Evolutionary conservation across 2,113 vertebrate genomes (phyloP).

Genomic region (Melanerpes formicivorus): DNA sequence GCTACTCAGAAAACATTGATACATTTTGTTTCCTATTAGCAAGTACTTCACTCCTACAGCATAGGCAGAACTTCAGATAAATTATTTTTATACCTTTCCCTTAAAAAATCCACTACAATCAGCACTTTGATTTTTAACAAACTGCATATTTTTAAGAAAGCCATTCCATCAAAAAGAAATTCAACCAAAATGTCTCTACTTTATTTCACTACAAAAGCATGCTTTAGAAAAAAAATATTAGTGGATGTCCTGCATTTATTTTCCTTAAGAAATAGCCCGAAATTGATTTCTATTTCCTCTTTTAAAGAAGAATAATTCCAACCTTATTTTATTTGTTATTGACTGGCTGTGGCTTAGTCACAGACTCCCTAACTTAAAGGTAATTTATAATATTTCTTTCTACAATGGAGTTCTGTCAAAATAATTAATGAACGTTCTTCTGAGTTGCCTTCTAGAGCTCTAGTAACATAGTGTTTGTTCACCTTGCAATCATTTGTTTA

Average conservation of each 20-base stretch:
- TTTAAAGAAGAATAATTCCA: not conserved
- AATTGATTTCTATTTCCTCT: not conserved
- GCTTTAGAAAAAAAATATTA: not conserved
- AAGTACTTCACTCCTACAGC: not conserved
- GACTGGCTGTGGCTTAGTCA: not conserved
- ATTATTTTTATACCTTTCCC: not conserved
- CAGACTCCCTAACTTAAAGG: not conserved
- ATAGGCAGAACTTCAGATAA: not conserved
- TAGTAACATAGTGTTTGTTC: not conserved
- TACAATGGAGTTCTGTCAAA: not conserved
- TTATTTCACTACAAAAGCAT: not conserved
- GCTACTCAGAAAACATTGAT: fast-evolving
- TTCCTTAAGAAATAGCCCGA: not conserved
- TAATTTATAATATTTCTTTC: not conserved
- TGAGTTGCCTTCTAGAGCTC: not conserved
- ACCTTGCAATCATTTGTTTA: not conserved
- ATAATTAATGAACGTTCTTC: not conserved
- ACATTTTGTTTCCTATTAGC: not conserved
- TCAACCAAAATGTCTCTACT: not conserved
- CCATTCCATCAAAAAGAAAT: fast-evolving
- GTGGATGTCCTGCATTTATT: not conserved
- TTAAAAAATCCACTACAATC: not conserved
- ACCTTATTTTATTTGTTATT: slow-evolving; percentile 4
- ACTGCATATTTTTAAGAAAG: not conserved
- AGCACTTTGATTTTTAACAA: not conserved